A percentile compares a stretch with the other conserved stretches of the same genome.
These are phyloP conservation scores for Tupaia chinensis DNA, from an alignment of 2,113 vertebrate genomes.

Conservation along the genomic window DNA sequence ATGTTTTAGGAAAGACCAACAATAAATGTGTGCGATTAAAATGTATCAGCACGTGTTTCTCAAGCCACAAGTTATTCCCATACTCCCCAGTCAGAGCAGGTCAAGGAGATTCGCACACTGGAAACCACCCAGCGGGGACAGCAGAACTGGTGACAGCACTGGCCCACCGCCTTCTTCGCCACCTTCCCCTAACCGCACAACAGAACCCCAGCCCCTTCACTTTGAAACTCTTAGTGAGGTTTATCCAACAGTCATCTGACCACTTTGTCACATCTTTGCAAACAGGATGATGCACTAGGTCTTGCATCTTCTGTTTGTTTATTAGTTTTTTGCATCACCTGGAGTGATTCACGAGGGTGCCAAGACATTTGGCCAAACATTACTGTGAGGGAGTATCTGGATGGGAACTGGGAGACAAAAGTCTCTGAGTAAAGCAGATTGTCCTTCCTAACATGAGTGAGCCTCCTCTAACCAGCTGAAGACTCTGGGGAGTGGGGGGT, in stretches of 20 bases:
- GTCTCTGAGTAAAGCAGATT: background rate
- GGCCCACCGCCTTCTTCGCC: background rate
- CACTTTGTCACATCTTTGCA: background rate
- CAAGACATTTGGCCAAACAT: background rate
- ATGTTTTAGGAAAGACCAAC: background rate
- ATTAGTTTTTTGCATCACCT: background rate
- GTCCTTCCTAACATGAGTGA: no score
- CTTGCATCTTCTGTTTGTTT: no score
- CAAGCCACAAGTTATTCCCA: background rate
- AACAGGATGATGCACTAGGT: background rate
- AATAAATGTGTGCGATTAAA: background rate
- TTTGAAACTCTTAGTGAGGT: rapidly evolving
- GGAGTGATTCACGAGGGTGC: no score
- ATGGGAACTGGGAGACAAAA: no score
- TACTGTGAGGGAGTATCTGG: background rate
- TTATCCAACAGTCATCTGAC: background rate
- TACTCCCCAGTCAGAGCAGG: background rate
- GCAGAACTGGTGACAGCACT: background rate
- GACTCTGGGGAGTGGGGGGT: background rate
- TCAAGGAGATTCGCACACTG: background rate
- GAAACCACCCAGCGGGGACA: background rate
- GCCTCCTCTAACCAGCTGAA: background rate
- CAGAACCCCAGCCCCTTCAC: rapidly evolving
- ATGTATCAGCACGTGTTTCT: background rate
- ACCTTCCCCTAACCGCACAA: rapidly evolving